These are phyloP conservation scores for Brassicogethes aeneus DNA, from an alignment of 2,888 invertebrate genomes.

Conservation along the genomic window DNA sequence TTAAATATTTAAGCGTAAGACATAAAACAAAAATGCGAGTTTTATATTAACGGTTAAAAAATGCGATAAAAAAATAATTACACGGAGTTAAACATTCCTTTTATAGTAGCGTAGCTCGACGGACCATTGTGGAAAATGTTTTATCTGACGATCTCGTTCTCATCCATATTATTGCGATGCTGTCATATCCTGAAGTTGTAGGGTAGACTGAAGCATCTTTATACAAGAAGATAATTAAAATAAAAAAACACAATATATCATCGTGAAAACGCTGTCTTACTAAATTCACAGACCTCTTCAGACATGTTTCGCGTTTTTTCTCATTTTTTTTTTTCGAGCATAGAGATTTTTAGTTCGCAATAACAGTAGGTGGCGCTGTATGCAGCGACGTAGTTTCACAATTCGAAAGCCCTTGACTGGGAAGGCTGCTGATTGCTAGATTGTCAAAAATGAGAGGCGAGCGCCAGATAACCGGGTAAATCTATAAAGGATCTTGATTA, in stretches of 20 bases:
- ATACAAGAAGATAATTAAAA: neutral
- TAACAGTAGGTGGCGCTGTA: neutral
- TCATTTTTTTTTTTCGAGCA: neutral
- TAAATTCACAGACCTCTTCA: neutral
- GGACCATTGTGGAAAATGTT: too few species aligned
- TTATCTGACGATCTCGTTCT: too few species aligned
- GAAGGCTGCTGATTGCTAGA: slow-evolving; percentile 13
- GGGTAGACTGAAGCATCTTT: neutral
- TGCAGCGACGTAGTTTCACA: neutral
- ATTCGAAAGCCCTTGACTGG: neutral
- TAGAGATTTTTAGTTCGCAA: neutral
- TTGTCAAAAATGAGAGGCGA: slow-evolving; percentile 14
- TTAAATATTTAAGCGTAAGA: too few species aligned
- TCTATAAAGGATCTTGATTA: slow-evolving; percentile 12
- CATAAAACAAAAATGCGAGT: too few species aligned
- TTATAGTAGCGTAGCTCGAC: too few species aligned
- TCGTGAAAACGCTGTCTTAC: slow-evolving; percentile 1
- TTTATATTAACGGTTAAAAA: too few species aligned
- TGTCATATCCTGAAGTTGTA: too few species aligned
- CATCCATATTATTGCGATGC: too few species aligned
- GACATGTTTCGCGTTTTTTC: neutral
- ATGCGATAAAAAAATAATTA: too few species aligned
- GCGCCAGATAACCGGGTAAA: slow-evolving; percentile 10
- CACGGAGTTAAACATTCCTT: too few species aligned
- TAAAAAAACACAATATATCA: slow-evolving; percentile 1